Evolutionary conservation across 2,113 vertebrate species (phyloP).

Genomic region (Chinchilla lanigera): DNA sequence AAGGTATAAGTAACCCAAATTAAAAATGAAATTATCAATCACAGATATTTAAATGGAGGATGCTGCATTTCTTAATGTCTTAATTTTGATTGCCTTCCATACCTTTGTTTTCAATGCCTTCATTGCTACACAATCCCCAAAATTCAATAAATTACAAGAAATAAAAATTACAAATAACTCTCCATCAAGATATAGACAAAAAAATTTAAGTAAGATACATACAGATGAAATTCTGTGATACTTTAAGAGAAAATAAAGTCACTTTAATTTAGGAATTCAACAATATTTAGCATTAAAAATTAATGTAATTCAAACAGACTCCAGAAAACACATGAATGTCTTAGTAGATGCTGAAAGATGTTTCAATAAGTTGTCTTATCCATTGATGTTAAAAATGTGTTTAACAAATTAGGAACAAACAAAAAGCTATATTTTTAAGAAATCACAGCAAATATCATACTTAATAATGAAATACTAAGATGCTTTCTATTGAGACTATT

Average conservation of each 20-base stretch:
- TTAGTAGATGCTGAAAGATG: neutral
- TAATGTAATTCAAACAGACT: constrained; percentile 15
- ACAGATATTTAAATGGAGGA: neutral
- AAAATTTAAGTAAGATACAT: constrained; percentile 30
- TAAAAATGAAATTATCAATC: neutral
- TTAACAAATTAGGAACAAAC: neutral
- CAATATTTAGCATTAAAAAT: constrained; percentile 33
- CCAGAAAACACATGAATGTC: neutral
- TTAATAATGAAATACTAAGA: neutral
- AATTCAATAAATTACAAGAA: neutral
- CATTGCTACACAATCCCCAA: neutral
- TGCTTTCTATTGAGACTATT: neutral
- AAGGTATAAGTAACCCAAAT: neutral
- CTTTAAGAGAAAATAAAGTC: constrained; percentile 26
- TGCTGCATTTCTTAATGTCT: neutral
- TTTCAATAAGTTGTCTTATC: neutral
- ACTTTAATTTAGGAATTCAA: constrained; percentile 22
- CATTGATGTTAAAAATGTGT: neutral
- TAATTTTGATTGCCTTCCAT: neutral
- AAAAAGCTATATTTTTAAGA: neutral
- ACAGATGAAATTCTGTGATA: constrained; percentile 15
- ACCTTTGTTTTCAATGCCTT: neutral
- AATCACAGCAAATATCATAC: neutral
- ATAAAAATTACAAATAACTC: constrained; percentile 12
- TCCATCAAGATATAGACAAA: neutral